Conservation (phyloP, 2,888 invertebrate species). For the Philonicus albiceps region DNA sequence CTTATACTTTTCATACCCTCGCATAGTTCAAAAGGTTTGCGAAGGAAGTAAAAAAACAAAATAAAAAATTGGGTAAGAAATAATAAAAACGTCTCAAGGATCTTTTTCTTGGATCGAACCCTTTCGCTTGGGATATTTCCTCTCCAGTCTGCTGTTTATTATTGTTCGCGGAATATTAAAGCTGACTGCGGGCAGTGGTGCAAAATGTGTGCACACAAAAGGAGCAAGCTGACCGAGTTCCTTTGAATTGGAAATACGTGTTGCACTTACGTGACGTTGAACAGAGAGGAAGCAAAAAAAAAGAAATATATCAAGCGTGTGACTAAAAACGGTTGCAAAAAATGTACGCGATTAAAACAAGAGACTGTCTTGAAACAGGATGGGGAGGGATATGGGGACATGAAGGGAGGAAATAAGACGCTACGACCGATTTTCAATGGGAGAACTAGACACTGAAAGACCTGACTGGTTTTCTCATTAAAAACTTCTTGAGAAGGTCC, state of each 20-base stretch:
- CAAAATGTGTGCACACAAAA: not conserved
- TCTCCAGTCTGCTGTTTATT: not conserved
- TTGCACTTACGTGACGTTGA: conserved; percentile 1
- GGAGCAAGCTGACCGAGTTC: not conserved
- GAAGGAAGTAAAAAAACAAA: not conserved
- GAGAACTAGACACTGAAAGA: not conserved
- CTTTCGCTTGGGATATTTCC: not conserved
- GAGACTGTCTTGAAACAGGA: not conserved
- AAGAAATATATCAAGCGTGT: not conserved
- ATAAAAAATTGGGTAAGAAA: not conserved
- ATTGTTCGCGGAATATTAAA: not conserved
- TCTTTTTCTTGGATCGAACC: not conserved
- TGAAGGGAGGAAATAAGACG: not conserved
- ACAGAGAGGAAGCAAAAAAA: no score
- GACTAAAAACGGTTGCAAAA: not conserved
- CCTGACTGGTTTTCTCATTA: conserved; percentile 7
- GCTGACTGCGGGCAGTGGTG: not conserved
- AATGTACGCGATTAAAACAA: not conserved
- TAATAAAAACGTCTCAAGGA: not conserved
- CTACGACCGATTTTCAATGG: not conserved
- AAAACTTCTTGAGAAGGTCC: conserved; percentile 12
- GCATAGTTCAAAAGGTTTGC: not conserved
- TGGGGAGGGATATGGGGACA: not conserved
- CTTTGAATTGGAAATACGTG: conserved; percentile 22
- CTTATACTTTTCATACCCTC: not conserved